phyloP scores from a whole-genome alignment of 1,140 invertebrate genomes.

The Drosophila hydei region DNA sequence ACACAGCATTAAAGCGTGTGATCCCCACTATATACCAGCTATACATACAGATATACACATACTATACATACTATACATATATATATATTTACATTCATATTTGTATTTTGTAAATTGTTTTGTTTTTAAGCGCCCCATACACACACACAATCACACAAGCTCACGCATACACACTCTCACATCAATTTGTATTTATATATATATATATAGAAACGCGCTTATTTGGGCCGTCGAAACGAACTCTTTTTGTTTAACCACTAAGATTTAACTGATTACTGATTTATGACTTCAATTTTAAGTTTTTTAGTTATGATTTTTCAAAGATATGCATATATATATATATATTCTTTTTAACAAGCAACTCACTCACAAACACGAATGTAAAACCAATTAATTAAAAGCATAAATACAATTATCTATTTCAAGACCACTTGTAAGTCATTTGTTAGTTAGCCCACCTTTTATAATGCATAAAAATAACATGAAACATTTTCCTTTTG shows the following conservation, averaged over 20 bases:
- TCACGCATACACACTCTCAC: slow-evolving; percentile 36
- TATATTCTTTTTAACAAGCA: slow-evolving; percentile 21
- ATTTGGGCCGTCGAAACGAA: slow-evolving; percentile 27
- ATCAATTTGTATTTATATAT: slow-evolving; percentile 70
- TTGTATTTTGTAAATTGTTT: slow-evolving; percentile 75
- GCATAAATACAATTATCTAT: slow-evolving; percentile 24
- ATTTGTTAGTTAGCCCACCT: slow-evolving; percentile 23
- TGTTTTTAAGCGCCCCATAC: slow-evolving; percentile 62
- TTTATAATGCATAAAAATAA: slow-evolving; percentile 1
- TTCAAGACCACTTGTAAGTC: slow-evolving; percentile 17
- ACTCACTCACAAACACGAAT: slow-evolving; percentile 25
- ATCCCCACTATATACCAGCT: slow-evolving; percentile 8
- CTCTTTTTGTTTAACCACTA: slow-evolving; percentile 55
- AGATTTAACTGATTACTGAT: slow-evolving; percentile 63
- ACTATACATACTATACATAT: slow-evolving; percentile 19
- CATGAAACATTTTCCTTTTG: slow-evolving; percentile 5
- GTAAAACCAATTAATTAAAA: slow-evolving; percentile 37
- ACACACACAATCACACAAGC: too few relatives aligned
- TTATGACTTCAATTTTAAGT: slow-evolving; percentile 41
- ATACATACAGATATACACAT: slow-evolving; percentile 5
- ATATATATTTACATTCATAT: slow-evolving; percentile 39
- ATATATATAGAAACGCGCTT: slow-evolving; percentile 52
- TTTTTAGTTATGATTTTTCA: slow-evolving; percentile 45
- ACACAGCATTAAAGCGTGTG: slow-evolving; percentile 6
- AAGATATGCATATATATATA: slow-evolving; percentile 11